Conservation (phyloP, 2,113 vertebrate species). For the Leptobrachium leishanense region DNA sequence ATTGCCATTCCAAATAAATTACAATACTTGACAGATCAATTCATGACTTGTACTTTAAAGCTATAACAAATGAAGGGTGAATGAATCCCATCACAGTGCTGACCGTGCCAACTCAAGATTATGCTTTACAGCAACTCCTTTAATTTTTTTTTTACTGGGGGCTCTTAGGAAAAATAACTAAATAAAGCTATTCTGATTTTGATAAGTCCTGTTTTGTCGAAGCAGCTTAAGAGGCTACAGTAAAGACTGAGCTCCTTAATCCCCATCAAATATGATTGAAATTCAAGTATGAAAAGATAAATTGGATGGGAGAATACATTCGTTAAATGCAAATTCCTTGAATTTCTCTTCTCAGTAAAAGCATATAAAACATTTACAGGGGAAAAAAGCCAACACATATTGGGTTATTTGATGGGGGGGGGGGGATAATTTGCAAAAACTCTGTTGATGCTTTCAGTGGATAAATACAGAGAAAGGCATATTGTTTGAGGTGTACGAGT, state of each 20-base stretch:
- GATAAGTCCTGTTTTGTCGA: not conserved
- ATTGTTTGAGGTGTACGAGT: no score
- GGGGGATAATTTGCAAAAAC: no score
- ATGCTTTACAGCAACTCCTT: constrained; percentile 50
- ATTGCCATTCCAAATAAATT: constrained; percentile 1
- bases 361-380: not conserved
- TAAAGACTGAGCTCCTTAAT: constrained; percentile 50
- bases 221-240: constrained; percentile 47
- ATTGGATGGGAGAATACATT: constrained; percentile 1
- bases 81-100: not conserved
- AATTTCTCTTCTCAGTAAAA: not conserved
- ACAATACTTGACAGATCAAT: not conserved
- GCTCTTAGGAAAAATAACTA: constrained; percentile 47
- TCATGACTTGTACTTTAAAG: constrained; percentile 11
- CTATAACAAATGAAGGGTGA: constrained; percentile 11
- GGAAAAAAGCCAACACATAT: no score
- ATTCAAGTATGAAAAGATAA: constrained; percentile 39
- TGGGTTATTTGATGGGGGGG: no score
- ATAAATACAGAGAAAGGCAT: no score
- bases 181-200: constrained; percentile 49
- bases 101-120: constrained; percentile 32
- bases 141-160: constrained; percentile 51
- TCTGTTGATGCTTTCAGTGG: no score
- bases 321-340: not conserved
- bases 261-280: constrained; percentile 51